Evolutionary conservation across 2,113 vertebrate species (phyloP).

Genomic region (Lycocorax pyrrhopterus): DNA sequence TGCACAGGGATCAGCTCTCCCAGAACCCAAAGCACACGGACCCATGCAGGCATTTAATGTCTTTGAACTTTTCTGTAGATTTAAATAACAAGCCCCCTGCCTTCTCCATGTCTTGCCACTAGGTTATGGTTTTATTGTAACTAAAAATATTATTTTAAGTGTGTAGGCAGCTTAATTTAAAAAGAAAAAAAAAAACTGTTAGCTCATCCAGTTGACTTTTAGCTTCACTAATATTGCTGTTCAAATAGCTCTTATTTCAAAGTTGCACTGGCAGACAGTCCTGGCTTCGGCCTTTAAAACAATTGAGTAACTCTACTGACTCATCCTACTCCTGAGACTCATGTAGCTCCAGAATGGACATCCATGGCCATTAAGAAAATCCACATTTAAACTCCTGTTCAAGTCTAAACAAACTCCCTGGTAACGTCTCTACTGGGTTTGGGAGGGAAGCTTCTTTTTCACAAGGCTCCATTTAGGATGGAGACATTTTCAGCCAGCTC

Average conservation of each 20-base stretch:
- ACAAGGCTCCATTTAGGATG: background rate
- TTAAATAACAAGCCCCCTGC: background rate
- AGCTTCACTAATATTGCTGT: background rate
- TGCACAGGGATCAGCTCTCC: background rate
- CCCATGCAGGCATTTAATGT: background rate
- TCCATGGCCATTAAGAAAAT: background rate
- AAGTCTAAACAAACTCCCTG: background rate
- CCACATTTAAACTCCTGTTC: background rate
- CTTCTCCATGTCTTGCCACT: background rate
- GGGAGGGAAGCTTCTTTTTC: background rate
- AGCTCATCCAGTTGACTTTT: background rate
- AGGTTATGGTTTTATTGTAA: background rate
- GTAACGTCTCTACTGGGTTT: background rate
- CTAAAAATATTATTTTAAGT: background rate
- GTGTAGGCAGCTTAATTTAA: background rate
- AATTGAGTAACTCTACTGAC: background rate
- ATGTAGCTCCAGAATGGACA: background rate
- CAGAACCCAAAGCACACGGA: background rate
- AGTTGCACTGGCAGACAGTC: background rate
- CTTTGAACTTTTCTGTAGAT: background rate
- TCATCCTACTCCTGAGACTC: background rate
- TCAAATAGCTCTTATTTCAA: background rate
- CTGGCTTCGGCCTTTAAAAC: background rate
- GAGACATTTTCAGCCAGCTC: background rate
- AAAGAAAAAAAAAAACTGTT: background rate